Conservation (phyloP, 2,888 invertebrate genomes). For the Melanotus villosus region DNA sequence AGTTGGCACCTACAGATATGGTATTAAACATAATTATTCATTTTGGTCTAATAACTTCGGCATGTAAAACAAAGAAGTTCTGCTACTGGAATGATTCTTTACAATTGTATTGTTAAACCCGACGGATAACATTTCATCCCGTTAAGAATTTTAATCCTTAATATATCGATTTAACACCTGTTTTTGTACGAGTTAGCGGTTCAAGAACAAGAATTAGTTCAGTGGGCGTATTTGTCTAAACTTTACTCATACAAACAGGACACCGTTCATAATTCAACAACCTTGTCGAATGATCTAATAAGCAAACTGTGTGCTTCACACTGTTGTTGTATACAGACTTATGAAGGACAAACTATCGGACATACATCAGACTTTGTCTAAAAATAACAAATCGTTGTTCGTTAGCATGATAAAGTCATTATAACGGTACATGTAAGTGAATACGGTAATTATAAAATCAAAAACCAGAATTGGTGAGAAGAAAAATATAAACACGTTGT, state of each 20-base stretch:
- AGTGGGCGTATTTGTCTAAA: constrained; percentile 5
- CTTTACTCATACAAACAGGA: constrained; percentile 3
- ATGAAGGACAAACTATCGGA: constrained; percentile 24
- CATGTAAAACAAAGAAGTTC: neutral
- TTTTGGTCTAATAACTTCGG: neutral
- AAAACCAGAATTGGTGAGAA: constrained; percentile 31
- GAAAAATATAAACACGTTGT: neutral
- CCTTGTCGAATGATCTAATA: constrained; percentile 22
- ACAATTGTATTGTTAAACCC: too few relatives aligned
- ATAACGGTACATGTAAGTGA: constrained; percentile 31
- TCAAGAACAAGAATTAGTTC: constrained; percentile 1
- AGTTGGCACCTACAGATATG: neutral
- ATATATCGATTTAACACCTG: constrained; percentile 3
- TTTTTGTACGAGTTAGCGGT: constrained; percentile 1
- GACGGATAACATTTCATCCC: too few relatives aligned
- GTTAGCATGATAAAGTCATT: constrained; percentile 37
- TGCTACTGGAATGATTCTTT: too few relatives aligned
- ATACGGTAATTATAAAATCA: constrained; percentile 35
- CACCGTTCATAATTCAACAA: constrained; percentile 16
- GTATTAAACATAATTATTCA: neutral
- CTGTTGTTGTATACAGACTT: neutral
- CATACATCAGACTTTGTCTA: constrained; percentile 30
- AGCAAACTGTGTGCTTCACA: constrained; percentile 14
- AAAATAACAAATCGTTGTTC: constrained; percentile 31
- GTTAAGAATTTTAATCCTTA: too few relatives aligned